Evolutionary conservation across 2,113 vertebrate species (phyloP), one percentile per base, ranked within the genome.

Genomic region (Petrocephalus microphthalmus): DNA sequence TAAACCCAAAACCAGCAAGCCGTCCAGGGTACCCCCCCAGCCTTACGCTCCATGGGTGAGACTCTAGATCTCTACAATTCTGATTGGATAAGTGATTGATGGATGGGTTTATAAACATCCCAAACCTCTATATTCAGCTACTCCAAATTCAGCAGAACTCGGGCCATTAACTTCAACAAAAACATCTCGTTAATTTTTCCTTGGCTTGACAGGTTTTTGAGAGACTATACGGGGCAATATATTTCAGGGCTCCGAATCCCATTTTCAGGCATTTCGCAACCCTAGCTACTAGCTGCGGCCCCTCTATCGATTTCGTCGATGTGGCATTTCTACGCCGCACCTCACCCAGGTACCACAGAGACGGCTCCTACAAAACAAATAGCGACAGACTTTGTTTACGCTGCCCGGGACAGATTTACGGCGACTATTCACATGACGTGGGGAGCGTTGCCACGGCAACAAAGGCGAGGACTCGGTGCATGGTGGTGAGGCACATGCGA

Each of bases 401-500:
- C 33, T 42, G 71, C 33, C 71, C 7, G 33, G 3, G 22, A 51
- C 47, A 51, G 45, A 29, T 52, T 52, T 29, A 25, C n/a, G 47
- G 82, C 1, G 22, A 51, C 45, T 6, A 42, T 49, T 84, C 22
- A 52, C 82, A 84, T 45, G 47, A 84, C 49, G 82, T 51, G 7
- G 10, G n/a, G n/a, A 56, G n/a, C 7, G 84, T 85, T 85, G 84
- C 84, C 52, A 85, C 33, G 51, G 51, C 29, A 85, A 85, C 84
- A 33, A 33, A 33, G 84, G 13, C 25, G 17, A 85, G 51, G 22
- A 51, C 84, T 85, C 25, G 0, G 52, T 49, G 10, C n/a, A 29
- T 42, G 11, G n/a, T 0, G 52, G 22, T 13, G n/a, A 25, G n/a
- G 83, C 47, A 15, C 83, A 51, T 29, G 49, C 45, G 52, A 0